Conservation (phyloP, 2,113 vertebrate species). For the Austrofundulus limnaeus region DNA sequence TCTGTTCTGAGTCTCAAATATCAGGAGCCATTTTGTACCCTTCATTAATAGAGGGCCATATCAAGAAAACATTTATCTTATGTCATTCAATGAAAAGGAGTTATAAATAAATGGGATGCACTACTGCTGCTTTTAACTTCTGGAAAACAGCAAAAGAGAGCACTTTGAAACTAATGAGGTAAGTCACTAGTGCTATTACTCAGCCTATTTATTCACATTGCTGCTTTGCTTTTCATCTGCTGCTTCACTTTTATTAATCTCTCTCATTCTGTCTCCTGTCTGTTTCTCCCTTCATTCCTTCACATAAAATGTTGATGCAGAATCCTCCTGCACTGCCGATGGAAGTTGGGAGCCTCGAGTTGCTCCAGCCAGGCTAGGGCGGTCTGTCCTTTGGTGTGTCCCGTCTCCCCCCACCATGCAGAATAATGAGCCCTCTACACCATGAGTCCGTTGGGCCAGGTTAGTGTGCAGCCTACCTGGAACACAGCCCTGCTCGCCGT, state of each 20-base stretch:
- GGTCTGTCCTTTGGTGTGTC: slow-evolving; percentile 86
- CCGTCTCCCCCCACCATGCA: slow-evolving; percentile 90
- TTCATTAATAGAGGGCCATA: slow-evolving; percentile 71
- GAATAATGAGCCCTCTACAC: slow-evolving; percentile 98
- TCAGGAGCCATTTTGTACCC: slow-evolving; percentile 88
- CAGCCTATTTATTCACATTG: slow-evolving; percentile 53
- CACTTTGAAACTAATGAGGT: slow-evolving; percentile 82
- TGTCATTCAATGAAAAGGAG: slow-evolving; percentile 51
- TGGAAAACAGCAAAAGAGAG: slow-evolving; percentile 56
- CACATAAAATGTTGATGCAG: slow-evolving; percentile 64
- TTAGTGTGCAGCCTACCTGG: slow-evolving; percentile 96
- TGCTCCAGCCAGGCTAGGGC: slow-evolving; percentile 90
- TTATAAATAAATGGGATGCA: slow-evolving; percentile 50
- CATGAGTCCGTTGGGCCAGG: slow-evolving; percentile 99
- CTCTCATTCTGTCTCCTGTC: slow-evolving; percentile 58
- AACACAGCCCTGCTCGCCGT: slow-evolving; percentile 89
- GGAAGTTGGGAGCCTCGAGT: slow-evolving; percentile 87
- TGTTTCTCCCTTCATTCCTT: slow-evolving; percentile 32
- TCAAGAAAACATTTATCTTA: slow-evolving; percentile 56
- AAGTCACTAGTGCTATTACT: slow-evolving; percentile 67
- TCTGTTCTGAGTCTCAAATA: slow-evolving; percentile 75
- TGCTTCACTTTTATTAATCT: slow-evolving; percentile 62
- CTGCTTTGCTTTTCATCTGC: slow-evolving; percentile 50
- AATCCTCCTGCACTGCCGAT: slow-evolving; percentile 80
- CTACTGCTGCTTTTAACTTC: slow-evolving; percentile 61